Conservation (phyloP, 1,140 invertebrate species). For the Orius insidiosus region DNA sequence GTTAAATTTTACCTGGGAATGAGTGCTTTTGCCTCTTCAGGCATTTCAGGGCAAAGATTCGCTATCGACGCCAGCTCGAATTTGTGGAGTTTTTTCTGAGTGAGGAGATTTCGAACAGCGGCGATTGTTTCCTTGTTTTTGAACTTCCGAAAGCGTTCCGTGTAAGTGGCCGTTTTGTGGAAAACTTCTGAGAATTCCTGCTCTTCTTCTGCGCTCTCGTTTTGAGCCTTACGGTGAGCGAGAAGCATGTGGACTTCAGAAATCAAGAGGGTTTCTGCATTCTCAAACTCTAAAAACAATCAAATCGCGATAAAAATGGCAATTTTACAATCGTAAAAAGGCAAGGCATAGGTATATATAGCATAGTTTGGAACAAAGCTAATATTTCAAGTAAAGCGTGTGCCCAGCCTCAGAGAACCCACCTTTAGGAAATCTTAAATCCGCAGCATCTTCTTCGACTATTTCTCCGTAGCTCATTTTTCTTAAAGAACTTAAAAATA, state of each 20-base stretch:
- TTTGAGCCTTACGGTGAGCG: conserved; percentile 92
- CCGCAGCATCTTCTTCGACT: too few species aligned
- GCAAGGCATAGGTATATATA: too few species aligned
- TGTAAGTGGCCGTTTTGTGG: conserved; percentile 93
- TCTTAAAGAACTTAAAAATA: too few species aligned
- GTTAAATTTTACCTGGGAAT: conserved; percentile 60
- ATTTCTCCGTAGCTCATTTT: too few species aligned
- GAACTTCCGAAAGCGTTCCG: conserved; percentile 84
- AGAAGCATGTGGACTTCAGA: conserved; percentile 97
- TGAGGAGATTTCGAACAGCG: conserved; percentile 80
- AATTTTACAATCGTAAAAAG: too few species aligned
- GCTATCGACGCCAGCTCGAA: conserved; percentile 95
- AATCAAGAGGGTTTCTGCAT: conserved; percentile 91
- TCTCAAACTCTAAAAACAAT: conserved; percentile 91
- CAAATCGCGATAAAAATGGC: too few species aligned
- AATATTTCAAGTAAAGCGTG: too few species aligned
- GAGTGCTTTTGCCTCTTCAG: conserved; percentile 92
- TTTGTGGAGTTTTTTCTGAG: conserved; percentile 94
- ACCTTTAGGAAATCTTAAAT: too few species aligned
- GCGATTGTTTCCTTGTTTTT: conserved; percentile 94
- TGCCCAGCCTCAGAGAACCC: too few species aligned
- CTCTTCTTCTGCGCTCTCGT: conserved; percentile 95
- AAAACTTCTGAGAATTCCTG: conserved; percentile 98
- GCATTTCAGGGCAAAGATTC: conserved; percentile 93
- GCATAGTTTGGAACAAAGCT: too few species aligned